Conservation (phyloP, 2,888 invertebrate genomes). For the Eupithecia subfuscata region DNA sequence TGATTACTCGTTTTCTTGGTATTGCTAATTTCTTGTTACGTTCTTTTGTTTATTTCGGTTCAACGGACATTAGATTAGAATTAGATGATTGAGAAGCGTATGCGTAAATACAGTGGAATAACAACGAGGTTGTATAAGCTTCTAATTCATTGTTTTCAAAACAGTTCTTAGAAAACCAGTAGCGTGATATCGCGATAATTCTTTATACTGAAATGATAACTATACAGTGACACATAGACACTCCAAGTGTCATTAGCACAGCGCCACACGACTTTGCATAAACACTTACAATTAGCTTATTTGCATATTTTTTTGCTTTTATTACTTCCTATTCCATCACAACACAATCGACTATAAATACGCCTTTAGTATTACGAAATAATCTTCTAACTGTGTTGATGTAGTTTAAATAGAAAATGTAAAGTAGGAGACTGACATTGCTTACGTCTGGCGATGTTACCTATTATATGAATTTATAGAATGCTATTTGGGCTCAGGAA, state of each 20-base stretch:
- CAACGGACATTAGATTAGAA: slow-evolving; percentile 9
- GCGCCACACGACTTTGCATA: slow-evolving; percentile 50
- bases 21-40: slow-evolving; percentile 1
- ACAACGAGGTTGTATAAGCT: not conserved
- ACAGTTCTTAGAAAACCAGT: slow-evolving; percentile 40
- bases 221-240: slow-evolving; percentile 29
- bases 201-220: slow-evolving; percentile 58
- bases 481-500: not conserved
- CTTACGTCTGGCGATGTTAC: not conserved
- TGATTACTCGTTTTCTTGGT: not conserved
- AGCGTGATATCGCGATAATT: slow-evolving; percentile 59
- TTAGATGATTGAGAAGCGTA: not conserved
- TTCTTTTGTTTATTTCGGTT: slow-evolving; percentile 9
- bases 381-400: not conserved
- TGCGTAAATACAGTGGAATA: not conserved
- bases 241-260: slow-evolving; percentile 53
- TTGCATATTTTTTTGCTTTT: slow-evolving; percentile 36
- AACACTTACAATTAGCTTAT: slow-evolving; percentile 49
- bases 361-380: slow-evolving; percentile 14
- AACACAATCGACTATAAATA: slow-evolving; percentile 30
- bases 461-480: not conserved
- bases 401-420: not conserved
- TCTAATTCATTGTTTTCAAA: slow-evolving; percentile 24
- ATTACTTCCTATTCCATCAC: slow-evolving; percentile 32
- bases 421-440: not conserved